Percentiles rank a stretch among this genome's conserved stretches.
These are phyloP conservation scores for Nomada goodeniana DNA, from an alignment of 2,888 invertebrate species.

Conservation along the genomic window DNA sequence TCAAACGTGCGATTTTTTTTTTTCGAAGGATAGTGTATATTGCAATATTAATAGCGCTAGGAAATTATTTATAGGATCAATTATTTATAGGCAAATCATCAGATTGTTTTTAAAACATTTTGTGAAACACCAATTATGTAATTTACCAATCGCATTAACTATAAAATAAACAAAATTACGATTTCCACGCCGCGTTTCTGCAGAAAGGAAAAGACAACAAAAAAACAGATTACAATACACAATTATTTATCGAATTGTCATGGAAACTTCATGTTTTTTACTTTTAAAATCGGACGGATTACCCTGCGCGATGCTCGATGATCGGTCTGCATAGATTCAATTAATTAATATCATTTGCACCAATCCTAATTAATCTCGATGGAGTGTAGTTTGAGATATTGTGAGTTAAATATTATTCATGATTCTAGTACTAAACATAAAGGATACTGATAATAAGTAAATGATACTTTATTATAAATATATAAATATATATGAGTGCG, in stretches of 20 bases:
- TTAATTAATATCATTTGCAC: slow-evolving; percentile 73
- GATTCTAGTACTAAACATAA: slow-evolving; percentile 74
- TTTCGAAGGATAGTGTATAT: slow-evolving; percentile 58
- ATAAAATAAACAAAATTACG: slow-evolving; percentile 1
- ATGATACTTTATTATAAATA: slow-evolving; percentile 76
- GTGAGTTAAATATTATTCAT: slow-evolving; percentile 76
- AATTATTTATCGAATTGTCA: slow-evolving; percentile 39
- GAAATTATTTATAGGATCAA: slow-evolving; percentile 71
- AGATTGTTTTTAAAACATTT: slow-evolving; percentile 54
- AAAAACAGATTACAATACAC: neutral
- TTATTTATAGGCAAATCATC: slow-evolving; percentile 70
- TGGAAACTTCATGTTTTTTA: slow-evolving; percentile 30
- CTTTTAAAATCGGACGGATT: slow-evolving; percentile 57
- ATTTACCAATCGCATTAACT: slow-evolving; percentile 42
- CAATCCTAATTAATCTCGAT: slow-evolving; percentile 72
- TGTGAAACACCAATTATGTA: slow-evolving; percentile 28
- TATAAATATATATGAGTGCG: slow-evolving; percentile 65
- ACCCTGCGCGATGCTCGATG: slow-evolving; percentile 62
- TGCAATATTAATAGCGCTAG: slow-evolving; percentile 75
- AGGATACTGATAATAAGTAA: slow-evolving; percentile 77
- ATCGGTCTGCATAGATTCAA: slow-evolving; percentile 65
- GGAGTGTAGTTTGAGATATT: slow-evolving; percentile 74
- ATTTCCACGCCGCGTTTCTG: slow-evolving; percentile 16
- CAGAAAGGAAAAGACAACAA: neutral
- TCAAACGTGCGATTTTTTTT: slow-evolving; percentile 40